phyloP scores from a whole-genome alignment of 1,140 invertebrate species.

The silkworm (Bombyx mori) region DNA sequence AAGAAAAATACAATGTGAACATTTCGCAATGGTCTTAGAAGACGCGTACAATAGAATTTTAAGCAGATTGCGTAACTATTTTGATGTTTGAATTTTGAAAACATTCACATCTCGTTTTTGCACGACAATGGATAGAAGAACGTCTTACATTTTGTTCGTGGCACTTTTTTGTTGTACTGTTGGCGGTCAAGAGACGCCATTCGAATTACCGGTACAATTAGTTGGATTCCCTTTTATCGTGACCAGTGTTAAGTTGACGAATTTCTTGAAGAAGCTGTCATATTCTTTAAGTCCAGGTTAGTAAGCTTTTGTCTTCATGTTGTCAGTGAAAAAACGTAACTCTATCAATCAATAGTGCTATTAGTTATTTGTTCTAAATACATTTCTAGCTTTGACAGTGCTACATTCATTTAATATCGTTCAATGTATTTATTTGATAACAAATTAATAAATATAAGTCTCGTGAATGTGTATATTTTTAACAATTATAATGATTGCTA shows the following conservation, averaged over 20 bases:
- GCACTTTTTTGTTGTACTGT: conserved; percentile 26
- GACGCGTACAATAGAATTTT: neutral
- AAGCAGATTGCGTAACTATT: neutral
- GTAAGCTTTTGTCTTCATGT: conserved; percentile 45
- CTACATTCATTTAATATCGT: no score
- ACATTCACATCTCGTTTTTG: no score
- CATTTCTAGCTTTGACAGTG: neutral
- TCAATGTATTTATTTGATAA: no score
- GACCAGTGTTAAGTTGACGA: conserved; percentile 80
- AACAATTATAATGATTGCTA: no score
- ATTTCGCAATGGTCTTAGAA: neutral
- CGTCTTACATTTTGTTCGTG: conserved; percentile 1
- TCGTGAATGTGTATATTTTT: no score
- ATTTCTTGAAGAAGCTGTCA: conserved; percentile 85
- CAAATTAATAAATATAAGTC: no score
- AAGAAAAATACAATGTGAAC: neutral
- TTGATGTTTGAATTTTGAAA: neutral
- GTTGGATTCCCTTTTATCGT: conserved; percentile 87
- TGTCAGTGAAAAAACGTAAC: neutral
- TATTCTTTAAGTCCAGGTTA: conserved; percentile 88
- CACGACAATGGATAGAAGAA: conserved; percentile 2
- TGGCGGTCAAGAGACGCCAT: conserved; percentile 52
- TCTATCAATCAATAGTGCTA: neutral
- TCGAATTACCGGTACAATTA: conserved; percentile 84
- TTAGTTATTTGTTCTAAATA: neutral